Percentiles rank a stretch among this genome's conserved stretches.
These are phyloP conservation scores for Diarsia mendica DNA, from an alignment of 2,888 invertebrate species.

Conservation along the genomic window DNA sequence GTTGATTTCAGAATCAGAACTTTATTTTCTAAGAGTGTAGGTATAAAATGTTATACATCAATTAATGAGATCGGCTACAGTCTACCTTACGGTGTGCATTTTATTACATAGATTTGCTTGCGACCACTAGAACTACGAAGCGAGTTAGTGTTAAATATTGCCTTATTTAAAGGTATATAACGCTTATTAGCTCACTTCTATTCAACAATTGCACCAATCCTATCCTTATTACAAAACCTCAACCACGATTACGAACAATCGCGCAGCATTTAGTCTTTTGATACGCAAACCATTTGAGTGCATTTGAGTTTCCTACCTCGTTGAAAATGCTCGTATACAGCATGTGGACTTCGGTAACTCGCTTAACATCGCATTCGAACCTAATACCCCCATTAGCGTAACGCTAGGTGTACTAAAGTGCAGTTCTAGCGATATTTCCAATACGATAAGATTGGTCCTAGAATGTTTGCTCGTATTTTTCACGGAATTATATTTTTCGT, in stretches of 20 bases:
- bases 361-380: conserved; percentile 46
- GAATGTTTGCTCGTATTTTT: conserved; percentile 26
- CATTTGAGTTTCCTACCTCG: conserved; percentile 40
- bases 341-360: conserved; percentile 32
- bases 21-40: too few relatives aligned
- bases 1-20: too few relatives aligned
- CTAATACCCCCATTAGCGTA: conserved; percentile 53
- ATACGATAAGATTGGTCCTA: conserved; percentile 14
- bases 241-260: conserved; percentile 14
- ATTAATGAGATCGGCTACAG: too few relatives aligned
- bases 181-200: background rate
- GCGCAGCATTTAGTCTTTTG: conserved; percentile 26
- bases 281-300: conserved; percentile 35
- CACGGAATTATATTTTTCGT: background rate
- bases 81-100: too few relatives aligned
- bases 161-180: background rate
- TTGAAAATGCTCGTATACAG: conserved; percentile 42
- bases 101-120: too few relatives aligned
- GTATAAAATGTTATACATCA: too few relatives aligned
- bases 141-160: too few relatives aligned
- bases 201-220: background rate
- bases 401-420: conserved; percentile 33
- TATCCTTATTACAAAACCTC: conserved; percentile 5
- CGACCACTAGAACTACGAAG: too few relatives aligned
- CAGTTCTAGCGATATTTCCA: conserved; percentile 25